phyloP scores from a whole-genome alignment of 2,888 invertebrate species.

The Drosophila anomelani region DNA sequence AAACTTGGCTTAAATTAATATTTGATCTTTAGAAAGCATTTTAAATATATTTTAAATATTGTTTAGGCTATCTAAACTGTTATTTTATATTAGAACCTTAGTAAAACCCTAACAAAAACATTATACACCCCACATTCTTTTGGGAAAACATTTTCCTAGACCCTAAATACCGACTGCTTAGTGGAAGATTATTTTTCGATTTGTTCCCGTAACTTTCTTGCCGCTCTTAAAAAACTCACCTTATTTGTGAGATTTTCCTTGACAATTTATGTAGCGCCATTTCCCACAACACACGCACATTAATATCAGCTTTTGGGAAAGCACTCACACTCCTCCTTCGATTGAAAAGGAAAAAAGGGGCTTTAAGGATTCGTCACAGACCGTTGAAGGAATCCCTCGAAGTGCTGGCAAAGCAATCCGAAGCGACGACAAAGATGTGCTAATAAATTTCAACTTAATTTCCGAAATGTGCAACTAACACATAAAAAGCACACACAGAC shows the following conservation, averaged over 20 bases:
- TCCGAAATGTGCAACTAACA: conserved; percentile 81
- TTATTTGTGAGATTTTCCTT: conserved; percentile 40
- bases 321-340: background rate
- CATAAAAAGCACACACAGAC: conserved; percentile 67
- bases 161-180: conserved; percentile 2
- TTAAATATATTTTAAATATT: background rate
- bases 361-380: conserved; percentile 51
- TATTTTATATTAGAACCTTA: background rate
- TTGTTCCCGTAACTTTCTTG: conserved; percentile 14
- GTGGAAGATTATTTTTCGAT: conserved; percentile 34
- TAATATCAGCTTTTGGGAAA: conserved; percentile 33
- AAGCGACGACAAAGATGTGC: conserved; percentile 79
- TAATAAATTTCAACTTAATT: conserved; percentile 80
- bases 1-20: too few relatives aligned
- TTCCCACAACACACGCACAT: conserved; percentile 39
- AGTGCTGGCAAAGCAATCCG: conserved; percentile 76
- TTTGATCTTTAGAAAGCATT: background rate
- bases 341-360: conserved; percentile 38
- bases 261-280: conserved; percentile 46
- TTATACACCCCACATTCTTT: background rate
- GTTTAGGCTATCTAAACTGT: background rate
- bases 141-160: background rate
- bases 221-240: conserved; percentile 20
- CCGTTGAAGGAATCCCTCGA: conserved; percentile 41
- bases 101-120: accelerated